Evolutionary conservation across 2,113 vertebrate genomes (phyloP).

Genomic region (Heloderma charlesbogerti): DNA sequence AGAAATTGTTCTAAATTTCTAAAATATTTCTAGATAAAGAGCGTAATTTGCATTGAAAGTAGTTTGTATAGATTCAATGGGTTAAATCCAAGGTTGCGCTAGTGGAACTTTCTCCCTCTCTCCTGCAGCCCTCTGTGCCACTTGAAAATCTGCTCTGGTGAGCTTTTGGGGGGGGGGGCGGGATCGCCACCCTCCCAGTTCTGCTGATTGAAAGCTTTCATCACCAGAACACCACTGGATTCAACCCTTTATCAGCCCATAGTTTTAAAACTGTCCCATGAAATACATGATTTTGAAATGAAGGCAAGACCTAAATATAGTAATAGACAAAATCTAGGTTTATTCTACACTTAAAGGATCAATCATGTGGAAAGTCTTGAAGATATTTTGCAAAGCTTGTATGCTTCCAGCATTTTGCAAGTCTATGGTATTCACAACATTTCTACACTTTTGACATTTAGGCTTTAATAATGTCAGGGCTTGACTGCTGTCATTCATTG

Average conservation of each 20-base stretch:
- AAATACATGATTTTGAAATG: constrained; percentile 9
- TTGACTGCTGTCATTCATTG: not conserved
- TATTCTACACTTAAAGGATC: not conserved
- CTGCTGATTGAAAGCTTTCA: too few relatives aligned
- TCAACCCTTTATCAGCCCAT: not conserved
- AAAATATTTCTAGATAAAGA: not conserved
- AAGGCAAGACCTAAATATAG: constrained; percentile 40
- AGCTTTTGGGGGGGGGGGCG: too few relatives aligned
- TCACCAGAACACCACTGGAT: too few relatives aligned
- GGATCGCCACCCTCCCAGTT: too few relatives aligned
- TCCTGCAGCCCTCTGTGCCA: too few relatives aligned
- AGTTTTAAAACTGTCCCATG: constrained; percentile 13
- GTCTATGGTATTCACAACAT: not conserved
- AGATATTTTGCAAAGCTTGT: not conserved
- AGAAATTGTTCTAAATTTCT: not conserved
- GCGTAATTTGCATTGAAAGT: not conserved
- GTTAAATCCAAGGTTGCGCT: too few relatives aligned
- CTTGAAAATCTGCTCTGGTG: too few relatives aligned
- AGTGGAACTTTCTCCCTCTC: too few relatives aligned
- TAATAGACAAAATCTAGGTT: not conserved
- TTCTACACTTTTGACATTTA: not conserved
- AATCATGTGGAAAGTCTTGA: not conserved
- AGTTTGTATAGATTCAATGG: not conserved
- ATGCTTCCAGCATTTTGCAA: not conserved
- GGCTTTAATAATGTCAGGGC: not conserved